Percentiles rank a stretch among this genome's conserved stretches.
phyloP scores from a whole-genome alignment of 2,113 vertebrate species.

The Python bivittatus region DNA sequence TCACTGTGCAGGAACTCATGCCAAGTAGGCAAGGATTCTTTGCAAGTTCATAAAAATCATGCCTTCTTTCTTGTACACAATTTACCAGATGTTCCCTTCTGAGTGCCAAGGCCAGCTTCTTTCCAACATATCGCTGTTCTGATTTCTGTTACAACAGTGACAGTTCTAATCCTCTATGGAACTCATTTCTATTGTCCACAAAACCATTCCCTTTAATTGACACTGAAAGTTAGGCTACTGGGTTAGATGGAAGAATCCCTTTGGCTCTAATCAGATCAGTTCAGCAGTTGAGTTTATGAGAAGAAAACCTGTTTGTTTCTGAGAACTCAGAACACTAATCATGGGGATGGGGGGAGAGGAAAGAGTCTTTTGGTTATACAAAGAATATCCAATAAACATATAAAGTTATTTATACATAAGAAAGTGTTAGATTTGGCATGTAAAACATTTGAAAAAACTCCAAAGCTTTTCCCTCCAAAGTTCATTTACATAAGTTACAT shows the following conservation, averaged over 20 bases:
- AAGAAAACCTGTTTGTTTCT: not conserved
- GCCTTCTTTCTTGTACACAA: not conserved
- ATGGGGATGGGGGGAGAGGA: not conserved
- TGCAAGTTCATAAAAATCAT: conserved; percentile 35
- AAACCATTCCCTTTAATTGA: not conserved
- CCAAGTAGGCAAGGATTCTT: conserved; percentile 44
- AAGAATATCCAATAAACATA: not conserved
- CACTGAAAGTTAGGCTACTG: not conserved
- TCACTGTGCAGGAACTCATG: conserved; percentile 48
- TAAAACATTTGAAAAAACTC: not conserved
- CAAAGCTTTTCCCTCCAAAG: not conserved
- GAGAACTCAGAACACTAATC: not conserved
- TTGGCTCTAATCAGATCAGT: not conserved
- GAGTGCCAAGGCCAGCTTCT: not conserved
- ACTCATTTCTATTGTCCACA: not conserved
- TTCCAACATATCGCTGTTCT: not conserved
- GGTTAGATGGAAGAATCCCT: not conserved
- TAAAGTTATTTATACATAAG: not conserved
- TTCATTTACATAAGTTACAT: not conserved
- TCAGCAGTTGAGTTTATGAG: not conserved
- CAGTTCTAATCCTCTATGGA: not conserved
- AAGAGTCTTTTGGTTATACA: not conserved
- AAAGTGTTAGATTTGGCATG: not conserved
- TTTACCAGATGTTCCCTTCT: not conserved
- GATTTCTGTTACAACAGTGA: not conserved